Evolutionary conservation across 37 sponge, comb jelly and placozoan species (phyloP).

Genomic region (Chondrilla cf. caribensis): DNA sequence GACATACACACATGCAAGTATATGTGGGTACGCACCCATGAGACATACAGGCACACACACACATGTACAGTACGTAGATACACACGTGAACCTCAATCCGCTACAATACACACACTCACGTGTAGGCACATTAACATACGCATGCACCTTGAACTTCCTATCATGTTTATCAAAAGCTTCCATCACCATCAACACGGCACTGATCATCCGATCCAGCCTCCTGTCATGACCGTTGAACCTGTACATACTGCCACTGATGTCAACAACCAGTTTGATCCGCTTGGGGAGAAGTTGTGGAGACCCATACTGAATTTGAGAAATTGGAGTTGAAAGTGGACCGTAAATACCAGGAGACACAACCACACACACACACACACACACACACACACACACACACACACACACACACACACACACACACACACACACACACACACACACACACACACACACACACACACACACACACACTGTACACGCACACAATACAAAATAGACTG

Average conservation of each 20-base stretch:
- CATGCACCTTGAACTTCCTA: conserved; percentile 38
- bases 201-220: conserved; percentile 75
- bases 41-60: no score
- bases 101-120: no score
- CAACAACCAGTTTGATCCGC: conserved; percentile 76
- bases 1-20: conserved; percentile 29
- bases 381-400: neutral
- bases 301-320: conserved; percentile 20
- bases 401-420: neutral
- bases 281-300: conserved; percentile 60
- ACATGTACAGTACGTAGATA: no score
- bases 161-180: conserved; percentile 76
- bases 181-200: conserved; percentile 85
- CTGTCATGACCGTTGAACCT: conserved; percentile 88
- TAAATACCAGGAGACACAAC: neutral
- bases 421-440: neutral
- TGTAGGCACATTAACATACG: no score
- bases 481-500: no score
- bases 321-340: neutral
- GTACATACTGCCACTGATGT: conserved; percentile 96
- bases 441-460: neutral
- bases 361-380: neutral
- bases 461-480: neutral
- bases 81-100: no score
- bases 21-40: no score